phyloP scores from a whole-genome alignment of 2,888 invertebrate genomes.

The Heliothis peltigera region DNA sequence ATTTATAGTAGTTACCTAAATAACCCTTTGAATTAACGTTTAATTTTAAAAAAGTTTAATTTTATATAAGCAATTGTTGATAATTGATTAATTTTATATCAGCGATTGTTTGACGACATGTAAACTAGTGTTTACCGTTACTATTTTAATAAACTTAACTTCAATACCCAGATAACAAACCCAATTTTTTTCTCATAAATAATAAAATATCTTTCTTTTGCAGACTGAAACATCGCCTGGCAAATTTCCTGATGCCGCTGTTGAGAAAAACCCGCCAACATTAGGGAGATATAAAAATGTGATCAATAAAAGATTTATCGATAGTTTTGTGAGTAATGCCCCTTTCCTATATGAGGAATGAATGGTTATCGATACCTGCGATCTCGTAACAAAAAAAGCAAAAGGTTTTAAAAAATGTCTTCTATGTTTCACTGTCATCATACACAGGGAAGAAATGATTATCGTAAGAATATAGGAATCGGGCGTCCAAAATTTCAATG shows the following conservation, averaged over 20 bases:
- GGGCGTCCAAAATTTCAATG: conserved; percentile 12
- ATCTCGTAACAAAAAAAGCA: background rate
- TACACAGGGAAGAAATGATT: background rate
- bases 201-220: conserved; percentile 61
- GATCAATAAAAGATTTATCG: conserved; percentile 38
- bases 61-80: too few species aligned
- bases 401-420: background rate
- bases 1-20: background rate
- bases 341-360: conserved; percentile 1
- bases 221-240: conserved; percentile 89
- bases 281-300: conserved; percentile 54
- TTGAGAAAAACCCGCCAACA: conserved; percentile 84
- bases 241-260: conserved; percentile 88
- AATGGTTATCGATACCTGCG: conserved; percentile 3
- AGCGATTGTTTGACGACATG: too few species aligned
- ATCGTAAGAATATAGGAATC: conserved; percentile 14
- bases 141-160: background rate
- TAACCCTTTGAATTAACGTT: too few species aligned
- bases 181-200: background rate
- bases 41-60: background rate
- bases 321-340: conserved; percentile 23
- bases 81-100: background rate
- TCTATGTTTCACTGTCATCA: too few species aligned
- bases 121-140: background rate
- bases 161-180: background rate